Conservation (phyloP, 2,797 vertebrate species). For the Sebastes diaconus region DNA sequence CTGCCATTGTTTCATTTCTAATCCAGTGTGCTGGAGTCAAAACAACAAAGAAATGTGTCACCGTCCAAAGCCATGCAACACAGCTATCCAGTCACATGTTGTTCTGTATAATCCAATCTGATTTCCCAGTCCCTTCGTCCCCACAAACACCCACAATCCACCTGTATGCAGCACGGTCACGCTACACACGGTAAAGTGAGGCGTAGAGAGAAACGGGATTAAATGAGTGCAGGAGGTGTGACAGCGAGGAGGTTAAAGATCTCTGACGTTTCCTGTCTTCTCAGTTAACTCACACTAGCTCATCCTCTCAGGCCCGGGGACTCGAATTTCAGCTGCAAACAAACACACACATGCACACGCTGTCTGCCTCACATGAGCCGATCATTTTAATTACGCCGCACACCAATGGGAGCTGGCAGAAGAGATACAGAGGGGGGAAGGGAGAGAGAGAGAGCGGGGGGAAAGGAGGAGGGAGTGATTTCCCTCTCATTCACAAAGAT, state of each 20-base stretch:
- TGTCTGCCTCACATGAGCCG: slow-evolving; percentile 39
- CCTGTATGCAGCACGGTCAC: slow-evolving; percentile 29
- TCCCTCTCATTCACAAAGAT: slow-evolving; percentile 73
- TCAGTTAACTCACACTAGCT: slow-evolving; percentile 39
- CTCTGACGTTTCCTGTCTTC: slow-evolving; percentile 44
- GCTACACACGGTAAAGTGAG: not conserved
- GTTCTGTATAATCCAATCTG: slow-evolving; percentile 40
- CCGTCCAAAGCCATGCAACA: not conserved
- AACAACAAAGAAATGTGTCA: slow-evolving; percentile 16
- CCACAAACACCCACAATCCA: slow-evolving; percentile 35
- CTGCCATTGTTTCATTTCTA: slow-evolving; percentile 10
- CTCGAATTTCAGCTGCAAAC: slow-evolving; percentile 34
- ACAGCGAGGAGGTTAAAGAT: slow-evolving; percentile 32
- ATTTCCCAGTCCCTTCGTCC: slow-evolving; percentile 18
- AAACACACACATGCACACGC: slow-evolving; percentile 5
- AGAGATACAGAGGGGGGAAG: slow-evolving; percentile 24
- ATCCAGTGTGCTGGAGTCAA: slow-evolving; percentile 3
- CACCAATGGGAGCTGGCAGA: slow-evolving; percentile 47
- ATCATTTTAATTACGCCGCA: slow-evolving; percentile 64
- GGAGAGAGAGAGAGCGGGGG: not conserved
- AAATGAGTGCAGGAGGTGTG: slow-evolving; percentile 38
- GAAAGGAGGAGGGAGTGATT: slow-evolving; percentile 15
- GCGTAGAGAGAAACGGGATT: slow-evolving; percentile 19
- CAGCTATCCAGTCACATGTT: slow-evolving; percentile 1
- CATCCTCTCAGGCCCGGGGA: slow-evolving; percentile 40